phyloP scores from a whole-genome alignment of 2,113 vertebrate species.

The Megaceryle torquata region DNA sequence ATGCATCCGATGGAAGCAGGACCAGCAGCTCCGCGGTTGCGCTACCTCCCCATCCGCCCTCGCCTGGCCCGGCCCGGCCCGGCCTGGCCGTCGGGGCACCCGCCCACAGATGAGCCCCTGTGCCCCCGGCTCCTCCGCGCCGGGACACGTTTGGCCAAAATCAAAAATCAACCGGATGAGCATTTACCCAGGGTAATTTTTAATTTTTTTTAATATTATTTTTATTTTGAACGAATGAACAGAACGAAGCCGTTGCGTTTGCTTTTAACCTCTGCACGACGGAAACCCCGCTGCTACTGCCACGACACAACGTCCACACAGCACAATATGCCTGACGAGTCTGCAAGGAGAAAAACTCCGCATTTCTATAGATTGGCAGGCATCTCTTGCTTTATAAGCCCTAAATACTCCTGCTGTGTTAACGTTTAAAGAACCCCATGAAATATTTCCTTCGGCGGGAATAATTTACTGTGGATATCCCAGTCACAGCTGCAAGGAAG shows the following conservation, averaged over 20 bases:
- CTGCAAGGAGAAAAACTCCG: neutral
- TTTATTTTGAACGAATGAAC: neutral
- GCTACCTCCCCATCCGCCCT: too few relatives aligned
- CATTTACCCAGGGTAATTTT: neutral
- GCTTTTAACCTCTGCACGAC: neutral
- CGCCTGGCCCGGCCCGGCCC: neutral
- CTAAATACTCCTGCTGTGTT: neutral
- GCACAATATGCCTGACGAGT: too few relatives aligned
- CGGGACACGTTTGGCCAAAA: neutral
- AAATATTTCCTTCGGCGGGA: neutral
- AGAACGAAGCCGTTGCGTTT: neutral
- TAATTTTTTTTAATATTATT: neutral
- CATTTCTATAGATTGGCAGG: neutral
- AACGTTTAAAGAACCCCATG: neutral
- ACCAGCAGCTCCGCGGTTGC: neutral
- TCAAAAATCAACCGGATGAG: neutral
- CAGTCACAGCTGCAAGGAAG: neutral
- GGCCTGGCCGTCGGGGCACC: neutral
- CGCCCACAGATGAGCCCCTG: too few relatives aligned
- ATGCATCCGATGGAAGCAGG: neutral
- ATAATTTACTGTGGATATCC: neutral
- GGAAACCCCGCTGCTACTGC: neutral
- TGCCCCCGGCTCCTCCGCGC: neutral
- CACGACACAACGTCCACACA: neutral
- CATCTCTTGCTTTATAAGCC: neutral